A percentile compares a stretch with the other conserved stretches of the same genome.
phyloP scores from a whole-genome alignment of 2,113 vertebrate species.

The Recurvirostra avosetta region DNA sequence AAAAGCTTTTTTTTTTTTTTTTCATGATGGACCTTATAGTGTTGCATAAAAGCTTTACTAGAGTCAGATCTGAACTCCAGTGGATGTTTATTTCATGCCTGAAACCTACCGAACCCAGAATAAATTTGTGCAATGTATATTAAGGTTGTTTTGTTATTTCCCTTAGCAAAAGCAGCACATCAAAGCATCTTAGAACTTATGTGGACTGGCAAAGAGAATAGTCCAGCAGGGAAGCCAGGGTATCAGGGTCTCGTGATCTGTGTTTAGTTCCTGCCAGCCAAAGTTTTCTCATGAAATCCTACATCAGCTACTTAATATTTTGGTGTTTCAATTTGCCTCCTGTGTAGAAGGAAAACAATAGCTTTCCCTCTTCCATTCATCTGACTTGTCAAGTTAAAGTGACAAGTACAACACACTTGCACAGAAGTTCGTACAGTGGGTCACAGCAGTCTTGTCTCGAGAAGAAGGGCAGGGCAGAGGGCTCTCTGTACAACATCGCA shows the following conservation, averaged over 20 bases:
- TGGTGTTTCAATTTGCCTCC: background rate
- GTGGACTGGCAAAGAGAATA: background rate
- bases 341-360: background rate
- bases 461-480: background rate
- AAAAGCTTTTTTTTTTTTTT: background rate
- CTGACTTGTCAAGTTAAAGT: background rate
- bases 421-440: background rate
- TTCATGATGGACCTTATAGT: fast-evolving
- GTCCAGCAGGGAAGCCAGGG: background rate
- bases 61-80: background rate
- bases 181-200: background rate
- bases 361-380: background rate
- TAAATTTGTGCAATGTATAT: background rate
- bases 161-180: background rate
- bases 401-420: background rate
- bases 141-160: background rate
- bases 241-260: background rate
- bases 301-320: background rate
- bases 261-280: background rate
- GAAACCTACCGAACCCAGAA: background rate
- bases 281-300: background rate
- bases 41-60: background rate
- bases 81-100: background rate
- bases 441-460: background rate
- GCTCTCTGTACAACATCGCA: background rate